Conservation (phyloP, 1,140 invertebrate genomes). For the Chironomus tepperi region DNA sequence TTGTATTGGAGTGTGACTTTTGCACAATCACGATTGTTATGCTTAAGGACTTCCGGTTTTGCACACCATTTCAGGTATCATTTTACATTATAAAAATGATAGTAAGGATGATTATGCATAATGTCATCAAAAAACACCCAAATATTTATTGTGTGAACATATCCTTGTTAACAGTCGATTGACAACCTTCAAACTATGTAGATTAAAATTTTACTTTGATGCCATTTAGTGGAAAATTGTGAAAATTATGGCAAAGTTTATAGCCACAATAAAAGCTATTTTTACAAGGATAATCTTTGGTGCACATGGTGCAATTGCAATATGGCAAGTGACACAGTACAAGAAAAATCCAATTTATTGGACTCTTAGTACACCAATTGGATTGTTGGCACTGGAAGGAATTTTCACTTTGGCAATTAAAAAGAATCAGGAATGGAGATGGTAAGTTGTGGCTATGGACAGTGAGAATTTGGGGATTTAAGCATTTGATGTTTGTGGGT, state of each 20-base stretch:
- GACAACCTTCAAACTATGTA: neutral
- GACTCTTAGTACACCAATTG: conserved; percentile 65
- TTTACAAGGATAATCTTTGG: conserved; percentile 70
- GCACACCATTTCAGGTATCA: too few species aligned
- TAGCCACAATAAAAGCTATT: conserved; percentile 71
- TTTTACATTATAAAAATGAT: too few species aligned
- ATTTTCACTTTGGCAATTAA: conserved; percentile 76
- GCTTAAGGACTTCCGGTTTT: too few species aligned
- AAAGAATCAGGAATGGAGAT: conserved; percentile 79
- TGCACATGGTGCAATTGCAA: conserved; percentile 66
- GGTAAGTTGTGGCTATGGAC: conserved; percentile 49
- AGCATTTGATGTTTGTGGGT: too few species aligned
- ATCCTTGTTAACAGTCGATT: neutral
- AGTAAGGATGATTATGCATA: too few species aligned
- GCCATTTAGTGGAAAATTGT: neutral
- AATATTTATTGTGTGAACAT: too few species aligned
- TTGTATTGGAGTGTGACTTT: too few species aligned
- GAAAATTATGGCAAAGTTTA: conserved; percentile 55
- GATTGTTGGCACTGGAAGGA: conserved; percentile 69
- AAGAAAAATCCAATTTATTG: conserved; percentile 63
- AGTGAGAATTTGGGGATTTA: too few species aligned
- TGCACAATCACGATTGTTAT: too few species aligned
- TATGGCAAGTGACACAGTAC: conserved; percentile 69
- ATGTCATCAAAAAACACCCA: too few species aligned
- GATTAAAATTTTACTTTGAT: neutral